Base-by-base conservation (phyloP, 1,140 invertebrate species). In the Danaus plexippus region DNA sequence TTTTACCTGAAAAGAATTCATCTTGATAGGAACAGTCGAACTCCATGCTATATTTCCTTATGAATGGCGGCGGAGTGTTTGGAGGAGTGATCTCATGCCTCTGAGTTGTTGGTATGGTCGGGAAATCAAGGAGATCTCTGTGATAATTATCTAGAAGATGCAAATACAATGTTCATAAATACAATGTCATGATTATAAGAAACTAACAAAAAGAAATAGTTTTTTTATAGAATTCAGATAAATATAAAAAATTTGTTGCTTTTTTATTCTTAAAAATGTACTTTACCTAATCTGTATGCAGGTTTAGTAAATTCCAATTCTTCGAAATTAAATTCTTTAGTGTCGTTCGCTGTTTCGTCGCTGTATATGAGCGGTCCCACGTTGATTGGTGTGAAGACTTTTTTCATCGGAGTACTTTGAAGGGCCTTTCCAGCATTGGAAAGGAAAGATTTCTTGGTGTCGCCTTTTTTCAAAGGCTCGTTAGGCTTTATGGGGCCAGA, bases 1-100 rank as follows among this genome's bases (percentile, higher is more conserved):
- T 47, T 11, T 50, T 59, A 85, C 82, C 82, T 69, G 70, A 76
- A 63, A 77, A 85, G 61, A 85, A 83, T 46, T 85, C 82, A 66
- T 85, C 82, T 11, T 83, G 68, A 62, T 82, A 85, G 11, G 82
- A 83, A 32, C 67, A 74, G 43, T 77, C 66, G 32, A 80, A 65
- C 5, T 82, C 80, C 15, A 77, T 56, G 41, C 59, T 71, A 52
- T 64, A 57, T 51, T 57, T 69, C 42, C 50, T 67, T 3, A 56
- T 58, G 9, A 54, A 45, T 11, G 82, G 82, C n/a, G 77, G 70
- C n/a, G 80, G 82, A n/a, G 82, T 83, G 49, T 64, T 72, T 0
- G 74, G 72, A 7, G 74, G 73, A 1, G 75, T 67, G 57, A 43
- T 66, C 60, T 15, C 50, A n/a, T 22, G 73, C 57, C 22, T 69